These are phyloP conservation scores for Sinopyrophorus schimmeli DNA, from an alignment of 2,888 invertebrate species.

Conservation along the genomic window DNA sequence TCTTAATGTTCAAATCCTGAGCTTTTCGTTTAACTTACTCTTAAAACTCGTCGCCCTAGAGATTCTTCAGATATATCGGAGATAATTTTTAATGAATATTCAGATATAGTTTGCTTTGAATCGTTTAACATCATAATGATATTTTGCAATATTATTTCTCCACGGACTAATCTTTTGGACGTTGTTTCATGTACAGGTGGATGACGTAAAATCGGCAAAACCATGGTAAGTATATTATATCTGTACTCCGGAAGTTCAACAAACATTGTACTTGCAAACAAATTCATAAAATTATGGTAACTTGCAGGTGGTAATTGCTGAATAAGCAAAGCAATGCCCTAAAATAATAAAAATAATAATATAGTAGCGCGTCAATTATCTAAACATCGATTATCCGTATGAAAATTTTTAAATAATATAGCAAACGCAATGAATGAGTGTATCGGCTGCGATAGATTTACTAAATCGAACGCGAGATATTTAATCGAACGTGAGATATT, in stretches of 20 bases:
- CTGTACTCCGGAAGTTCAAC: conserved; percentile 14
- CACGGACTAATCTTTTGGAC: conserved; percentile 2
- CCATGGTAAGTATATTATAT: conserved; percentile 11
- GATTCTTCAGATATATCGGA: conserved; percentile 12
- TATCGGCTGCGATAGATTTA: too few species aligned
- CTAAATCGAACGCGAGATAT: too few species aligned
- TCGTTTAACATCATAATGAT: conserved; percentile 11
- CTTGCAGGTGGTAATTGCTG: conserved; percentile 10
- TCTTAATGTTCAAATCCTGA: neutral
- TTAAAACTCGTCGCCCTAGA: conserved; percentile 1
- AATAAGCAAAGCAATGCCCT: conserved; percentile 22
- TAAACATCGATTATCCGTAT: too few species aligned
- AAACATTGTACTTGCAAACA: conserved; percentile 5
- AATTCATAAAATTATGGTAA: conserved; percentile 8
- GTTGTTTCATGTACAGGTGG: conserved; percentile 12
- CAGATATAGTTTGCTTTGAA: conserved; percentile 1
- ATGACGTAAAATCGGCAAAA: conserved; percentile 12
- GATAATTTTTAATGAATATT: conserved; percentile 9
- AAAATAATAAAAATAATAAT: too few species aligned
- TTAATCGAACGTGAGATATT: too few species aligned
- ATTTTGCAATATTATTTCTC: conserved; percentile 16
- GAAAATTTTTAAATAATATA: too few species aligned
- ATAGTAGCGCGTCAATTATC: too few species aligned
- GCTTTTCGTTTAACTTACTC: conserved; percentile 1
- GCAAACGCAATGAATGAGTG: too few species aligned